Evolutionary conservation across 2,888 invertebrate species (phyloP), one percentile per base, ranked within the genome.

Genomic region (Patella caerulea): DNA sequence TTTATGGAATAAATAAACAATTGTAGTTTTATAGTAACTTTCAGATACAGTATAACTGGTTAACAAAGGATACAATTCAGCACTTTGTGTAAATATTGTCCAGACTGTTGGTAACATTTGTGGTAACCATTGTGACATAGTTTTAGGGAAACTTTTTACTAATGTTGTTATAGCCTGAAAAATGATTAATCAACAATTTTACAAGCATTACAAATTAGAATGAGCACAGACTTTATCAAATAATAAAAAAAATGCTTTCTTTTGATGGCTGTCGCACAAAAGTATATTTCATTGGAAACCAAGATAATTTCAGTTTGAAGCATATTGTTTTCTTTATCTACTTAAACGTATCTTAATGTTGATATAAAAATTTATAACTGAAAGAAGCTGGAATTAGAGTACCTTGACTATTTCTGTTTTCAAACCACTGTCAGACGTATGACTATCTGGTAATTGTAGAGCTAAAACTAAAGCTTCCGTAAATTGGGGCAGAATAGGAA

Each of bases 401-500:
- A 92, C 92, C 88, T 91, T 94, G 0, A 95, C 92, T 53, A 95
- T 93, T 86, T 95, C 94, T 54, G 94, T 94, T 86, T 94, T 94
- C 17, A 95, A 90, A 15, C 94, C 93, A 85, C 93, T 94, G 87
- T 94, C 95, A 59, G 93, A 93, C 0, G 92, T 92, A 17, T 91
- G 89, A 3, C 93, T 93, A 88, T 94, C 93, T 29, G 93, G 93
- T 78, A 93, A 92, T 74, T 93, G 92, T 11, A 95, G 90, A 77
- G 93, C 93, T 75, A 93, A 86, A 2, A 91, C 84, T 79, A 95
- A 93, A 73, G 94, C 94, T 85, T 94, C 94, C 87, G 94, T 94
- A 86, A 95, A 95, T 88, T 93, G 93, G 0, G 94, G 94, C 71
- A 95, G 88, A n/a, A 94, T 93, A n/a, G 95, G 95, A 84, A 93